These are phyloP conservation scores for Poeciliopsis presidionis DNA, from an alignment of 2,797 vertebrate species.

Conservation along the genomic window DNA sequence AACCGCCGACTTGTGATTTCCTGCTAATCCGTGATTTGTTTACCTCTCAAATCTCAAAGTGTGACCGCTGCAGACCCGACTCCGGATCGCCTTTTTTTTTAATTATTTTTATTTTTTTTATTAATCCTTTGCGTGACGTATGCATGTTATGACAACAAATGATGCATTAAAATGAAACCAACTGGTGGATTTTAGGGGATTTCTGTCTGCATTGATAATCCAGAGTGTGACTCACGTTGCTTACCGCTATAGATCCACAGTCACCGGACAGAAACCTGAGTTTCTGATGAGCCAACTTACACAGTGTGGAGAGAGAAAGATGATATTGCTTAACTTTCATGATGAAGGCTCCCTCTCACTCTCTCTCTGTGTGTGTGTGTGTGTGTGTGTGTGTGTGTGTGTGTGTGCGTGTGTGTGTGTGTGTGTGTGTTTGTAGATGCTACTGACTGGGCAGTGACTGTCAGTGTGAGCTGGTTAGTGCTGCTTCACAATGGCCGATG, in stretches of 20 bases:
- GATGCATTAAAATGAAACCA: constrained; percentile 22
- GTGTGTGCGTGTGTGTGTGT: not conserved
- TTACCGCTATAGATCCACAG: not conserved
- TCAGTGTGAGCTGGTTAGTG: constrained; percentile 40
- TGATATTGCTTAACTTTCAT: too few species aligned
- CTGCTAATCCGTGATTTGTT: not conserved
- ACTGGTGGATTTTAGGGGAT: constrained; percentile 30
- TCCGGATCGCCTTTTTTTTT: not conserved
- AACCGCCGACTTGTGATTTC: not conserved
- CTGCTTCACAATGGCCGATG: constrained; percentile 88
- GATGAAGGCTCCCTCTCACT: not conserved
- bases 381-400: not conserved
- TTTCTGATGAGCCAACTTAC: constrained; percentile 5
- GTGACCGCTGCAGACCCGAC: not conserved
- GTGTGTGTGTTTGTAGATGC: constrained; percentile 47
- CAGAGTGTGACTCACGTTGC: not conserved
- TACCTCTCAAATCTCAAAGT: not conserved
- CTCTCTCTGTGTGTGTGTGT: too few species aligned
- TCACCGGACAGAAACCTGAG: not conserved
- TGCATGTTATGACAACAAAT: not conserved
- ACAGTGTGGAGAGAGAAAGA: not conserved
- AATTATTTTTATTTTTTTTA: not conserved
- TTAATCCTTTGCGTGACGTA: not conserved
- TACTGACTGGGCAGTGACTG: constrained; percentile 54
- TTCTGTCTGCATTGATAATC: not conserved